These are phyloP conservation scores for Pica pica DNA, from an alignment of 2,113 vertebrate genomes.

Conservation along the genomic window DNA sequence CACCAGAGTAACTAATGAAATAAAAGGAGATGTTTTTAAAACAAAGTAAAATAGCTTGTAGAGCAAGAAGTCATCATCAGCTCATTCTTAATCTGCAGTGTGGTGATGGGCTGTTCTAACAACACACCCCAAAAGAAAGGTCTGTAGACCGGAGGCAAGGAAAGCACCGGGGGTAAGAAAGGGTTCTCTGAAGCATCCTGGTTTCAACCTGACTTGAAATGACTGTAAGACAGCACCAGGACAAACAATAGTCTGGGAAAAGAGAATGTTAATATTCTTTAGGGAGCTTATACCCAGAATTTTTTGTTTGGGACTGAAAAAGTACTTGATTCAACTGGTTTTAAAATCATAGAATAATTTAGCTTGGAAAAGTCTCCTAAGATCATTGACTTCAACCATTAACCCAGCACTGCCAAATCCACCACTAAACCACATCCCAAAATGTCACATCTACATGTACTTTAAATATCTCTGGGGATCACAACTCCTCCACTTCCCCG, in stretches of 20 bases:
- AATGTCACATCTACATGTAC: neutral
- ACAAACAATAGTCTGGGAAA: neutral
- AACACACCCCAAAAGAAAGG: neutral
- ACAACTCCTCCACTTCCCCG: neutral
- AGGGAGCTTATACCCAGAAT: neutral
- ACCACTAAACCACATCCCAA: neutral
- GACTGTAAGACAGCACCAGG: neutral
- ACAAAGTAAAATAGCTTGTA: neutral
- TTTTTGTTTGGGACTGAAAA: neutral
- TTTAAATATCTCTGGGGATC: accelerated
- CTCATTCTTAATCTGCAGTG: neutral
- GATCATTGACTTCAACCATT: accelerated
- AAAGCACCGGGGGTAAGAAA: neutral
- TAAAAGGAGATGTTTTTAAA: neutral
- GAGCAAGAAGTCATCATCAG: neutral
- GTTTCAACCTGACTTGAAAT: neutral
- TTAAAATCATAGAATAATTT: neutral
- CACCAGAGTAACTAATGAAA: neutral
- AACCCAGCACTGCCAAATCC: neutral
- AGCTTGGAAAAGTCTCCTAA: neutral
- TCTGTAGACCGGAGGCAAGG: neutral
- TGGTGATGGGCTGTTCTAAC: neutral
- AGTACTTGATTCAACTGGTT: neutral
- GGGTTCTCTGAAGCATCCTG: neutral
- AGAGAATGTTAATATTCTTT: neutral